Evolutionary conservation across 2,797 vertebrate species (phyloP).

Genomic region (Furcifer pardalis): DNA sequence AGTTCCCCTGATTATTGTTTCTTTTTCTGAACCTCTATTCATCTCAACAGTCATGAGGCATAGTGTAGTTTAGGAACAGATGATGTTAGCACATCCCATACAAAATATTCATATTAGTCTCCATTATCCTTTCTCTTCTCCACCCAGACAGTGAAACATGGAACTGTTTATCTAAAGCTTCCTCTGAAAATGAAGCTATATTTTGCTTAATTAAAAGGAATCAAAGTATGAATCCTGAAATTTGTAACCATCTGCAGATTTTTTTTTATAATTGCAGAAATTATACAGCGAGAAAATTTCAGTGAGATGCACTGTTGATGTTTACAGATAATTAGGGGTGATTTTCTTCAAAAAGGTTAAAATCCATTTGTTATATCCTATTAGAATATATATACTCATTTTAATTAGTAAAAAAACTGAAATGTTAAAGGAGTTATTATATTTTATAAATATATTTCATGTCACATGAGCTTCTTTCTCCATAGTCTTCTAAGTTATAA

Average conservation of each 20-base stretch:
- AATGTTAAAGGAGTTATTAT: background rate
- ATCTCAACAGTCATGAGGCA: background rate
- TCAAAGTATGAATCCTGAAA: constrained; percentile 43
- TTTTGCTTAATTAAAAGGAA: constrained; percentile 42
- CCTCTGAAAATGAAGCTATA: background rate
- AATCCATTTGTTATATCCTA: constrained; percentile 36
- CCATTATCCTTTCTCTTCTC: background rate
- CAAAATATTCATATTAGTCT: background rate
- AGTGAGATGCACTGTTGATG: constrained; percentile 35
- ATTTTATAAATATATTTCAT: background rate
- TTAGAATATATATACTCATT: constrained; percentile 30
- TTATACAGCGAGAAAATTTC: constrained; percentile 51
- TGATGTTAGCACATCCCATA: background rate
- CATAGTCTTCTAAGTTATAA: background rate
- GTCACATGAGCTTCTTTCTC: background rate
- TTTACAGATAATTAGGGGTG: constrained; percentile 46
- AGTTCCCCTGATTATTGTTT: background rate
- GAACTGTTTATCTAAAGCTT: background rate
- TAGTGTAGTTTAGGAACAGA: background rate
- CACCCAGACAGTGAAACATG: background rate
- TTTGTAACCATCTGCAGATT: constrained; percentile 48
- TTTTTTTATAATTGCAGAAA: constrained; percentile 57
- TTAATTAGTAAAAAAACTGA: background rate
- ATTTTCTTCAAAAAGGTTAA: constrained; percentile 7
- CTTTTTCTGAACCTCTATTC: background rate